Percentiles rank a stretch among this genome's conserved stretches.
These are phyloP conservation scores for Epizoanthus scotinus DNA, from an alignment of 92 coral and sea anemone genomes.

Conservation along the genomic window DNA sequence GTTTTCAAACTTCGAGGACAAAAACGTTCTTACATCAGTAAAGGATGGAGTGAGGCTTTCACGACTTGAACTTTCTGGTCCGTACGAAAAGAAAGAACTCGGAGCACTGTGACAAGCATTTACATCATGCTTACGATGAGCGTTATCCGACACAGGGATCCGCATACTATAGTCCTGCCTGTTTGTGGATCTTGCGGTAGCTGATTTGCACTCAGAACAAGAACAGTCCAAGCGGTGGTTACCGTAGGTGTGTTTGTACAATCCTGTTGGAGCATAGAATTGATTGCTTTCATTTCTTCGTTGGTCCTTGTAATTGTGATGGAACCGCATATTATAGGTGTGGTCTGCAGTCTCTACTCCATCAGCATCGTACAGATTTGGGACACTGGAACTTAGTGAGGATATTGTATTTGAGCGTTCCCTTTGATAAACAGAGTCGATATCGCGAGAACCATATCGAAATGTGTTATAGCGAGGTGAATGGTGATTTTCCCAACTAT, in stretches of 20 bases:
- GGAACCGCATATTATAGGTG: background rate
- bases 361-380: conserved; percentile 3
- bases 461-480: background rate
- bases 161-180: background rate
- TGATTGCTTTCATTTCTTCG: background rate
- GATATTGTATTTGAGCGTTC: background rate
- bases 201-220: background rate
- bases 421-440: background rate
- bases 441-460: background rate
- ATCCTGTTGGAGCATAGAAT: background rate
- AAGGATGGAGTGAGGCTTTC: background rate
- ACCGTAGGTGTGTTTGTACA: background rate
- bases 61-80: background rate
- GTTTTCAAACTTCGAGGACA: background rate
- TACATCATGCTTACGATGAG: too few relatives aligned
- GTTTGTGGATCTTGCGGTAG: background rate
- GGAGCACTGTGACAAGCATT: background rate
- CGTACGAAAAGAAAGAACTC: background rate
- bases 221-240: background rate
- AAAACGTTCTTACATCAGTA: background rate
- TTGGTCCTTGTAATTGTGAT: too few relatives aligned
- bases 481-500: background rate
- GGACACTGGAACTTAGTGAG: conserved; percentile 27
- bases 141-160: background rate
- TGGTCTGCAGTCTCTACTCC: background rate